Conservation (phyloP, 2,797 vertebrate genomes). For the Naso thynnoides region DNA sequence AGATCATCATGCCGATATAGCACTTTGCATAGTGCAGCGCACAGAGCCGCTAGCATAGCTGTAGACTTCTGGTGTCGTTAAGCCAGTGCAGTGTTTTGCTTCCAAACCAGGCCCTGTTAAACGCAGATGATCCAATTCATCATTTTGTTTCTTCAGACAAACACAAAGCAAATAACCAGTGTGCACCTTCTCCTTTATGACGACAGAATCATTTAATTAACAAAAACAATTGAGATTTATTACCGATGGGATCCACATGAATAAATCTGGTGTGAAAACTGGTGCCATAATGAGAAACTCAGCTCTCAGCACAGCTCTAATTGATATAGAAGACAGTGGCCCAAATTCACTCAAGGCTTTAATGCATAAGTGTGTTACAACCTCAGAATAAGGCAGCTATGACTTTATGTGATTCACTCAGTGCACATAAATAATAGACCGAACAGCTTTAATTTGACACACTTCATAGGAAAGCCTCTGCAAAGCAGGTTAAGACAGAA, state of each 20-base stretch:
- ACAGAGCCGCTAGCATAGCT: not conserved
- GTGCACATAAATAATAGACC: constrained; percentile 55
- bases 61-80: not conserved
- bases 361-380: constrained; percentile 46
- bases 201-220: constrained; percentile 56
- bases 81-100: not conserved
- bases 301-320: constrained; percentile 64
- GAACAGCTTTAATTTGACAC: constrained; percentile 59
- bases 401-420: constrained; percentile 49
- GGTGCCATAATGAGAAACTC: constrained; percentile 56
- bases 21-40: not conserved
- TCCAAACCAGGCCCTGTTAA: constrained; percentile 11
- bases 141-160: constrained; percentile 53
- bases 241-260: constrained; percentile 47
- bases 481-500: constrained; percentile 59
- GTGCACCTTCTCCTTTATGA: constrained; percentile 39
- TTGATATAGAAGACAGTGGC: constrained; percentile 66
- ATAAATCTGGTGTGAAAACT: constrained; percentile 58
- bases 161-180: constrained; percentile 52
- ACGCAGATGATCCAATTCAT: constrained; percentile 52
- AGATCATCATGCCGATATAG: not conserved
- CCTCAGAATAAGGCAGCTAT: constrained; percentile 22
- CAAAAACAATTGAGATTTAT: constrained; percentile 69
- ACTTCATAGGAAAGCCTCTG: constrained; percentile 48
- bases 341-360: constrained; percentile 60